Percentiles rank a stretch among this genome's conserved stretches.
Conservation (phyloP, 2,113 vertebrate species). For the Etia nguti region DNA sequence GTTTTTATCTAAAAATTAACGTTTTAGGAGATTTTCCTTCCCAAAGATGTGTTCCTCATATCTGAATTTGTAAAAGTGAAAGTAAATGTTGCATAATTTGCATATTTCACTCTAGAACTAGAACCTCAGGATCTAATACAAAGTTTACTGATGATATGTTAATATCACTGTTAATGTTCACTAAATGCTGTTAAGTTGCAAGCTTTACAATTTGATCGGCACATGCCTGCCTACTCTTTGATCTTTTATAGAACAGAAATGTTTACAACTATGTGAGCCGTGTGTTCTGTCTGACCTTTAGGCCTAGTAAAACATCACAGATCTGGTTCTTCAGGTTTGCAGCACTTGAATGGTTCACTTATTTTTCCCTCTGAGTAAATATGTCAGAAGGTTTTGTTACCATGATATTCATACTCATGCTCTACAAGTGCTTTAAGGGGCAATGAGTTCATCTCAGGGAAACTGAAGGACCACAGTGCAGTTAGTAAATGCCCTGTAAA, state of each 20-base stretch:
- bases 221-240: background rate
- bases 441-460: conserved; percentile 24
- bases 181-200: background rate
- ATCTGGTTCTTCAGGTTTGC: background rate
- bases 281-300: background rate
- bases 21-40: background rate
- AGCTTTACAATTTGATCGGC: background rate
- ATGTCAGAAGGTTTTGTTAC: background rate
- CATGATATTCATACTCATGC: background rate
- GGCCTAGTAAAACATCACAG: background rate
- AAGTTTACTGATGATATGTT: background rate
- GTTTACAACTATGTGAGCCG: background rate
- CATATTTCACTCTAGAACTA: background rate
- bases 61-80: background rate
- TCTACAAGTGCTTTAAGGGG: background rate
- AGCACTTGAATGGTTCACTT: background rate
- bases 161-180: background rate
- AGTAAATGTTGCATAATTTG: background rate
- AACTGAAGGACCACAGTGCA: background rate
- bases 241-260: background rate
- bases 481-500: background rate
- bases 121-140: background rate
- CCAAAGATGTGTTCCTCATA: background rate
- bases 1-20: background rate
- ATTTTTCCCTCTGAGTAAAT: conserved; percentile 1